A percentile compares a stretch with the other conserved stretches of the same genome.
phyloP scores from a whole-genome alignment of 2,113 vertebrate species.

The Hydropotes inermis region DNA sequence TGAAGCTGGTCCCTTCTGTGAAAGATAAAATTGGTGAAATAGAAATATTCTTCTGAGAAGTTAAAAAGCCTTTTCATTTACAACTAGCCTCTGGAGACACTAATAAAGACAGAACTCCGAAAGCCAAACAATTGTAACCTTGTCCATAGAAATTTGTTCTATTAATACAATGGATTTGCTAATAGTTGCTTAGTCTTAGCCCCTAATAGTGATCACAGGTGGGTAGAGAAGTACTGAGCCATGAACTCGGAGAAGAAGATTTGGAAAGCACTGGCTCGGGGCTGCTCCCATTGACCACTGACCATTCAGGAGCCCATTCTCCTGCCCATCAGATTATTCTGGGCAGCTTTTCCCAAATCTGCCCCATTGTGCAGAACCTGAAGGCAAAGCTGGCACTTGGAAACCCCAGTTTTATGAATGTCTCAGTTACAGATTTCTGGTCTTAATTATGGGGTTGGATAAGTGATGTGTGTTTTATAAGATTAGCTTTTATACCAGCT shows the following conservation, averaged over 20 bases:
- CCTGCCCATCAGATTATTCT: constrained; percentile 61
- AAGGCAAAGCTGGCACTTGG: constrained; percentile 71
- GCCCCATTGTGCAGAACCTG: constrained; percentile 31
- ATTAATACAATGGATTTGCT: neutral
- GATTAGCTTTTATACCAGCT: constrained; percentile 81
- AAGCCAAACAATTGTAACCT: neutral
- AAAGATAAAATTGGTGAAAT: constrained; percentile 18
- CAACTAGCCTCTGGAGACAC: neutral
- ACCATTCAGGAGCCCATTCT: constrained; percentile 55
- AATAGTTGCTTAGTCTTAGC: neutral
- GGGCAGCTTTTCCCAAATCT: constrained; percentile 65
- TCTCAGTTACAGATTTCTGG: constrained; percentile 79
- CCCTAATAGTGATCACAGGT: neutral
- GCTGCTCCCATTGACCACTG: constrained; percentile 32
- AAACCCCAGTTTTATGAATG: constrained; percentile 77
- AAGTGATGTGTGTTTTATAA: constrained; percentile 80
- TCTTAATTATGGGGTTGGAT: constrained; percentile 81
- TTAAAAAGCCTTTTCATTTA: neutral
- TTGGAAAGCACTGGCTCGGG: neutral
- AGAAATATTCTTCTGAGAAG: constrained; percentile 10
- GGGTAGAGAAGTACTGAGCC: neutral
- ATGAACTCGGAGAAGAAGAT: neutral
- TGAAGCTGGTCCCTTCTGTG: neutral
- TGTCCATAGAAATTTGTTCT: neutral
- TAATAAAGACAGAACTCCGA: neutral